Evolutionary conservation across 2,113 vertebrate genomes (phyloP).

Genomic region (Morone saxatilis): DNA sequence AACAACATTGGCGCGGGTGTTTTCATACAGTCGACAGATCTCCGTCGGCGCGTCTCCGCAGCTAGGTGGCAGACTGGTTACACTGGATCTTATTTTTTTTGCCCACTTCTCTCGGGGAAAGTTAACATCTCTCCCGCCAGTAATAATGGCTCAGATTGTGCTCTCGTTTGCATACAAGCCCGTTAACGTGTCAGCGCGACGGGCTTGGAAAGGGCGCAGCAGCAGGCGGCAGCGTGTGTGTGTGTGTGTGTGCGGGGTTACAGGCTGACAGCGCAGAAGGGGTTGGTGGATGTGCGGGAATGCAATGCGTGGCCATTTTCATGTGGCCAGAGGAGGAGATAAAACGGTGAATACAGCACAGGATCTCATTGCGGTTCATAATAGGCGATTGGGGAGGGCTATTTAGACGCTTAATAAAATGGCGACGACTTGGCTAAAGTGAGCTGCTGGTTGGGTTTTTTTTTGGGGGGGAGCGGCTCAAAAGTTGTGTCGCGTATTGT

Average conservation of each 20-base stretch:
- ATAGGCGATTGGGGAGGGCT: conserved; percentile 64
- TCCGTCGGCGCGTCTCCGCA: conserved; percentile 73
- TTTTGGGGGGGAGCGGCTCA: conserved; percentile 29
- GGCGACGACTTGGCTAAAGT: conserved; percentile 77
- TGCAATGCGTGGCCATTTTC: conserved; percentile 78
- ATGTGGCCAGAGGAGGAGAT: conserved; percentile 71
- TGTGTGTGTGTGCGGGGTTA: conserved; percentile 11
- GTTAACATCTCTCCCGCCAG: conserved; percentile 74
- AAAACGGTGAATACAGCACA: conserved; percentile 59
- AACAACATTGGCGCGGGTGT: conserved; percentile 83
- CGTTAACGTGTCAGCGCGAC: conserved; percentile 61
- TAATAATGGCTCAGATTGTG: conserved; percentile 57
- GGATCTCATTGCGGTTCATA: conserved; percentile 68
- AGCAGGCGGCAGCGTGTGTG: conserved; percentile 21
- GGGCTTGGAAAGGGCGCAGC: not conserved
- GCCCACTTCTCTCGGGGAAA: conserved; percentile 67
- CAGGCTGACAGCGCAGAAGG: conserved; percentile 48
- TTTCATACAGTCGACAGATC: conserved; percentile 73
- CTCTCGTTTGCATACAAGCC: conserved; percentile 43
- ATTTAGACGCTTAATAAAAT: conserved; percentile 80
- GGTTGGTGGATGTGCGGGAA: conserved; percentile 73
- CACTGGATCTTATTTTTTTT: conserved; percentile 48
- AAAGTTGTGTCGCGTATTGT: conserved; percentile 59
- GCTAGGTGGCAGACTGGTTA: conserved; percentile 79
- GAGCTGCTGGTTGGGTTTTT: conserved; percentile 36